phyloP scores from a whole-genome alignment of 2,113 vertebrate genomes.

The Monopterus albus region DNA sequence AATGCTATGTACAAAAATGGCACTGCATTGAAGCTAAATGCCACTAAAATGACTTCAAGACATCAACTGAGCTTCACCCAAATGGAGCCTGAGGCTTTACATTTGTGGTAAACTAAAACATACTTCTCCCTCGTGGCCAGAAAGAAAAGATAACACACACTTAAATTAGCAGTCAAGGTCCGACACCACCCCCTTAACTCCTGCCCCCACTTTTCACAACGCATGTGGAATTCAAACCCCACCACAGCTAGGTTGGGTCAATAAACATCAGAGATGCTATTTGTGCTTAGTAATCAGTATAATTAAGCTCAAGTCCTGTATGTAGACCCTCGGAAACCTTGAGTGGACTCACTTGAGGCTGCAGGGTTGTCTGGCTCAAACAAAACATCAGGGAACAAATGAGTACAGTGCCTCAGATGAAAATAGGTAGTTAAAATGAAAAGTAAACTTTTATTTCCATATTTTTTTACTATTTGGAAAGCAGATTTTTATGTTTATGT shows the following conservation, averaged over 20 bases:
- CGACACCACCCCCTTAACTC: too few relatives aligned
- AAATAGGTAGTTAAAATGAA: background rate
- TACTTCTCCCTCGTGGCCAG: background rate
- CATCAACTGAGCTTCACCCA: background rate
- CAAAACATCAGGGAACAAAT: background rate
- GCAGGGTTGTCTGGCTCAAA: background rate
- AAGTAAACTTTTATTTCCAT: background rate
- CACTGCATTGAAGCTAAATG: background rate
- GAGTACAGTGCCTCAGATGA: background rate
- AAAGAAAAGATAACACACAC: slow-evolving; percentile 21
- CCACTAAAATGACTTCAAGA: background rate
- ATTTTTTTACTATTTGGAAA: too few relatives aligned
- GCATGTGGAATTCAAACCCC: slow-evolving; percentile 24
- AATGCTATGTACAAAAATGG: slow-evolving; percentile 26
- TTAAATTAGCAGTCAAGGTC: slow-evolving; percentile 57
- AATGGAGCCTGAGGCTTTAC: background rate
- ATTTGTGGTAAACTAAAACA: too few relatives aligned
- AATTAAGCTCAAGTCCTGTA: slow-evolving; percentile 36
- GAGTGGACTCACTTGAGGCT: slow-evolving; percentile 1
- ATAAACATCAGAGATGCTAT: slow-evolving; percentile 55
- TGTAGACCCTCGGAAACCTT: slow-evolving; percentile 16
- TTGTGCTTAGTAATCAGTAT: slow-evolving; percentile 45
- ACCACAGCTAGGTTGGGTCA: slow-evolving; percentile 48
- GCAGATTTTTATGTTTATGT: background rate
- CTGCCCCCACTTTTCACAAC: slow-evolving; percentile 1